phyloP scores from a whole-genome alignment of 2,888 invertebrate species.

The Phalera bucephala region DNA sequence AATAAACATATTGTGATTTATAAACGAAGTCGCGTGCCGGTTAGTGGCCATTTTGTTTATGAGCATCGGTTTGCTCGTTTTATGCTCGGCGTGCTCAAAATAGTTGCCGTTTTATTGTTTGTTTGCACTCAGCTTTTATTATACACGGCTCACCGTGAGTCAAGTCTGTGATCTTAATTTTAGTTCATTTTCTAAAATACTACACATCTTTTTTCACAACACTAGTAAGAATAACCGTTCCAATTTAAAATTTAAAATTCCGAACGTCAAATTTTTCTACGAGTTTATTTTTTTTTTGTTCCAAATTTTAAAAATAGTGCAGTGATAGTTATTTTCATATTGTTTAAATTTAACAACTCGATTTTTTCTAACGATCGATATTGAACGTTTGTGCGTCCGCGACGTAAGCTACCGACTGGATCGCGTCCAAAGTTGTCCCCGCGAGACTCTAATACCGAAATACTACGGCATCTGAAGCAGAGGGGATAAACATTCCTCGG shows the following conservation, averaged over 20 bases:
- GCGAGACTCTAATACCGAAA: constrained; percentile 73
- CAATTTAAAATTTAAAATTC: constrained; percentile 1
- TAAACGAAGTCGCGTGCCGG: constrained; percentile 71
- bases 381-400: constrained; percentile 48
- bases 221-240: constrained; percentile 9
- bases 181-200: constrained; percentile 13
- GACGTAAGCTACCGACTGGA: constrained; percentile 67
- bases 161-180: constrained; percentile 39
- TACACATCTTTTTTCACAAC: constrained; percentile 2
- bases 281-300: not conserved
- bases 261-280: not conserved
- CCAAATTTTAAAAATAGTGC: constrained; percentile 2
- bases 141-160: constrained; percentile 47
- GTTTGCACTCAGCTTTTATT: constrained; percentile 64
- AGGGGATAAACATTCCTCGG: constrained; percentile 62
- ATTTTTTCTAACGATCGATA: constrained; percentile 33
- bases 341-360: constrained; percentile 19
- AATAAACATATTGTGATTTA: constrained; percentile 78
- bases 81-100: constrained; percentile 59
- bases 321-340: constrained; percentile 2
- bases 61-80: constrained; percentile 58
- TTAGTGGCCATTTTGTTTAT: constrained; percentile 75
- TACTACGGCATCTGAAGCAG: constrained; percentile 65
- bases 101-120: constrained; percentile 63
- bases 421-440: constrained; percentile 76